Conservation (phyloP, 2,888 invertebrate genomes). For the Harpalus rubripes region DNA sequence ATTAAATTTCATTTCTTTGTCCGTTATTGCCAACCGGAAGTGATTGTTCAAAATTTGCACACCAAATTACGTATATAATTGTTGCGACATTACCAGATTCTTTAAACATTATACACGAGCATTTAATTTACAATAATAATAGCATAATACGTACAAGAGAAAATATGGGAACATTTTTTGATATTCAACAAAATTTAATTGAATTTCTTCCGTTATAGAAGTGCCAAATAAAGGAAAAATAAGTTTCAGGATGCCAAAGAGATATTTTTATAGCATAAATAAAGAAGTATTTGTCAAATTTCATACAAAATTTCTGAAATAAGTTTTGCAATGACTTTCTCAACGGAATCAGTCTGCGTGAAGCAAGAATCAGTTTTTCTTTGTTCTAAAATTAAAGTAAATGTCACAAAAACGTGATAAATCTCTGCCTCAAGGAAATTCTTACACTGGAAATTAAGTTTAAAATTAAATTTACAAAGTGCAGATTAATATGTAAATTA, state of each 20-base stretch:
- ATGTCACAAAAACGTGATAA: conserved; percentile 17
- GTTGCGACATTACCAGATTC: neutral
- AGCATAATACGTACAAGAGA: neutral
- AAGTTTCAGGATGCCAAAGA: neutral
- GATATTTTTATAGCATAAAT: conserved; percentile 1
- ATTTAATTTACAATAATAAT: neutral
- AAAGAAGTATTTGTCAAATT: conserved; percentile 7
- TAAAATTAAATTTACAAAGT: conserved; percentile 22
- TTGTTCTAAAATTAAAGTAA: conserved; percentile 24
- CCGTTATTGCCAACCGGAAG: neutral
- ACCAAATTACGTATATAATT: neutral
- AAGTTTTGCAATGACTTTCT: conserved; percentile 3
- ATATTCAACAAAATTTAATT: neutral
- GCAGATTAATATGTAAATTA: conserved; percentile 39
- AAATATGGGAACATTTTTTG: neutral
- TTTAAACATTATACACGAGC: neutral
- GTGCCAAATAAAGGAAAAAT: neutral
- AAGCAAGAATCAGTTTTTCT: neutral
- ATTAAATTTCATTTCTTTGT: neutral
- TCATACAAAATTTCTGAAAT: neutral
- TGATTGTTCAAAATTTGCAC: conserved; percentile 2
- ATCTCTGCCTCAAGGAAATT: neutral
- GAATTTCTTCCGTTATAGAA: neutral
- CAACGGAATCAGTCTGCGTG: neutral
- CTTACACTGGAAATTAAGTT: conserved; percentile 4